Base-by-base conservation (phyloP, 2,113 vertebrate species). In the Choloepus hoffmanni region DNA sequence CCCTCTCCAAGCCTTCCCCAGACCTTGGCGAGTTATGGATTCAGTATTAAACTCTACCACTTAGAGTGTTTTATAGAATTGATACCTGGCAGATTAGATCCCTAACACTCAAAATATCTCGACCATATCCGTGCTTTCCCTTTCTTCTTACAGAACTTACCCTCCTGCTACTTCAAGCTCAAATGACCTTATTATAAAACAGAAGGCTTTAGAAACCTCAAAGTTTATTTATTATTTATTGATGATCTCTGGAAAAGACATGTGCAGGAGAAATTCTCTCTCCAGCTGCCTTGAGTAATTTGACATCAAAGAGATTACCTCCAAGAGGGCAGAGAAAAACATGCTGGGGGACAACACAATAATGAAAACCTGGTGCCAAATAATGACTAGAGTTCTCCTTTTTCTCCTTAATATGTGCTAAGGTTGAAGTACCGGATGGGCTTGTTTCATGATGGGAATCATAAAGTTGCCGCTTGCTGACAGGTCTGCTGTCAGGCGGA, bases 211-310 rank as follows among this genome's bases (percentile, higher is more conserved):
- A 87, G 76, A 93, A 97, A 74, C 18, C 86, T 45, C 58, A 9
- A 19, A 48, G 67, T 94, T 79, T 83, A 62, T 68, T 93, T 97
- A 94, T 97, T 95, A 95, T 92, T 92, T 96, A 92, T 92, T 92
- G 92, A 92, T 88, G 62, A 85, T 85, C 58, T 95, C 92, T 68
- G 45, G 85, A 76, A 92, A 97, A 72, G 77, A 97, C 78, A 58
- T 70, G 55, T 68, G 16, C 67, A 92, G 43, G 63, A 95, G 83
- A 92, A 82, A 96, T 68, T 90, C 68, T 88, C 86, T 91, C 87
- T 82, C 88, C 0, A 2, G 60, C 40, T 95, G 48, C 85, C 81
- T 85, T 94, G 92, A 79, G 63, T 96, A 92, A 95, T 94, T 40
- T 96, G 94, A 96, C 90, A 97, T 95, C 81, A 88, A 58, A 94